These are phyloP conservation scores for Acinonyx jubatus DNA, from an alignment of 2,113 vertebrate genomes.

Conservation along the genomic window DNA sequence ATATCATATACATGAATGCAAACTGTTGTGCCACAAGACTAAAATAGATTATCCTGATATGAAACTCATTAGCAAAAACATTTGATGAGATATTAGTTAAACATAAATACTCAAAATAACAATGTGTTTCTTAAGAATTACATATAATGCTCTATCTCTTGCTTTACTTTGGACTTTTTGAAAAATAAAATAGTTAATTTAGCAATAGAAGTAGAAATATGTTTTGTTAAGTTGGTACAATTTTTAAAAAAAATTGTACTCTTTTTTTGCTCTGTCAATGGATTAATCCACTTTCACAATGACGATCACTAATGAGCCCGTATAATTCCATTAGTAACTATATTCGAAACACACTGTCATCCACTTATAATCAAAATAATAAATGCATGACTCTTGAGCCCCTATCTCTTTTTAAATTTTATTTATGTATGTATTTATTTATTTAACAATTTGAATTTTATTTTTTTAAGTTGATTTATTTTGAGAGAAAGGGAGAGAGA, in stretches of 20 bases:
- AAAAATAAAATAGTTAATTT: not conserved
- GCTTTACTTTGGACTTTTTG: not conserved
- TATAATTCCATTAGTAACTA: slow-evolving; percentile 69
- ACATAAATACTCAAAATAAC: not conserved
- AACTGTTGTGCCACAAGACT: not conserved
- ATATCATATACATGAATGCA: not conserved
- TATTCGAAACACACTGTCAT: slow-evolving; percentile 71
- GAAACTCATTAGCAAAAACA: not conserved
- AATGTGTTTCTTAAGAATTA: not conserved
- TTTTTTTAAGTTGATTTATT: too few species aligned
- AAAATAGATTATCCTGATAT: not conserved
- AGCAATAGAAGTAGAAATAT: not conserved
- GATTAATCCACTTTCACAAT: not conserved
- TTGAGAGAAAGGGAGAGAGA: too few species aligned
- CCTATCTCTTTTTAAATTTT: slow-evolving; percentile 70
- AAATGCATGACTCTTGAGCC: slow-evolving; percentile 50
- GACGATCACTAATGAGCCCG: slow-evolving; percentile 11
- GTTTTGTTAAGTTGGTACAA: not conserved
- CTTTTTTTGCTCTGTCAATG: not conserved
- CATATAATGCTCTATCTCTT: not conserved
- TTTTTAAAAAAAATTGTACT: not conserved
- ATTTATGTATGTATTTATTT: too few species aligned
- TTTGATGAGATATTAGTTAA: not conserved
- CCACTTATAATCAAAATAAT: slow-evolving; percentile 68
- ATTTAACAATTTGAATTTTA: too few species aligned